Evolutionary conservation across 2,797 vertebrate species (phyloP), one percentile per base, ranked within the genome.

Genomic region (Sebastes matsubarae): DNA sequence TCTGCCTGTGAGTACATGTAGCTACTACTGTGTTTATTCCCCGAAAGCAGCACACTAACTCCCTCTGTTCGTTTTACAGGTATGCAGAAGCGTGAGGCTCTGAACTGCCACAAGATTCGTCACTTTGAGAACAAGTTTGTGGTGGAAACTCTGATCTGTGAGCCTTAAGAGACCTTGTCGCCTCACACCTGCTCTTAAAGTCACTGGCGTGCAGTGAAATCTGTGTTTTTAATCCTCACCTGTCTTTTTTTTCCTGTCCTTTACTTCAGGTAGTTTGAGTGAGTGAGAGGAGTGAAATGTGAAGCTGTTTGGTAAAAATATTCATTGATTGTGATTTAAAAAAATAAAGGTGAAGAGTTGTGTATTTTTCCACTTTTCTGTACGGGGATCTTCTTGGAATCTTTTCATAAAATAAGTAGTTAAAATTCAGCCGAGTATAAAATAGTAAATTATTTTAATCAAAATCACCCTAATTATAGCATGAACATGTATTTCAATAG

Each of bases 11-110:
- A 8, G 14, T 59, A 16, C 2, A 59, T 59, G 25, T 10, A 59
- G 58, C 27, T 29, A 30, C 58, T 59, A 36, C 61, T n/a, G 32
- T 20, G 6, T 46, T 46, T 46, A 46, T 46, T 46, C 42, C 42
- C 16, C 42, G 42, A 46, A 46, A n/a, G 59, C 63, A 3, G 63
- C 11, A 1, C 32, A 18, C 4, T 54, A 46, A 32, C 24, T 1
- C 16, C 46, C 32, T 77, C 10, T 36, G 20, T 0, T 72, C 14
- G 0, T 81, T 11, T 77, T 34, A 68, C 96, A 99, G 98, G 98
- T 68, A 97, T 98, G 93, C 97, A 99, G 94, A 99, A 99, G 92
- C 97, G 98, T 0, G 97, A 97, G 90, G 97, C 94, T 5, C 70
- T 90, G 16, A 88, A 95, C 76, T 99, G 98, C 94, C 84, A 68